These are phyloP conservation scores for Chrysaora quinquecirrha DNA, from an alignment of 30 jellyfish, hydroid and myxozoan genomes.

Conservation along the genomic window DNA sequence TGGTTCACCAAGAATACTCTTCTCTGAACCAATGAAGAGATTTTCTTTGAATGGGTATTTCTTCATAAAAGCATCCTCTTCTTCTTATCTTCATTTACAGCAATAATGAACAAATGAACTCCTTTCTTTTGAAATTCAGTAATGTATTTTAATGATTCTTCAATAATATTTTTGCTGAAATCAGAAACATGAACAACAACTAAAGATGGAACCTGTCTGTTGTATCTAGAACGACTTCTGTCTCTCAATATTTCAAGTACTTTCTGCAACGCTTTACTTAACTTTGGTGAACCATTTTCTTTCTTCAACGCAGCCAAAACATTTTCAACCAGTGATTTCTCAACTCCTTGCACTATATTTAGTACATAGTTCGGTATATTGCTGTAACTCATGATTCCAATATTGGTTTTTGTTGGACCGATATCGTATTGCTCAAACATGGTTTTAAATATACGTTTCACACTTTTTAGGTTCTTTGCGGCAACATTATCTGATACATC, in stretches of 20 bases:
- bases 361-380: slow-evolving; percentile 53
- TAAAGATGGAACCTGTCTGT: slow-evolving; percentile 37
- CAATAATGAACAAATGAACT: slow-evolving; percentile 15
- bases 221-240: slow-evolving; percentile 9
- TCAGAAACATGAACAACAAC: slow-evolving; percentile 48
- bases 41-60: slow-evolving; percentile 29
- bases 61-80: slow-evolving; percentile 5
- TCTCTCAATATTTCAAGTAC: slow-evolving; percentile 35
- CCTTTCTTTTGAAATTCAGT: slow-evolving; percentile 15
- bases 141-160: slow-evolving; percentile 21
- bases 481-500: slow-evolving; percentile 39
- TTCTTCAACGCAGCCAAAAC: slow-evolving; percentile 15
- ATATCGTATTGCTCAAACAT: slow-evolving; percentile 33
- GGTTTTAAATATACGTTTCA: slow-evolving; percentile 9
- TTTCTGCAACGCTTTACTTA: slow-evolving; percentile 36
- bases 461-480: neutral
- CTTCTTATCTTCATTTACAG: slow-evolving; percentile 14
- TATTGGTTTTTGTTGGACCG: slow-evolving; percentile 34
- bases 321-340: slow-evolving; percentile 12
- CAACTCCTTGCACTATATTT: slow-evolving; percentile 35
- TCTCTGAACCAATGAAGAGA: slow-evolving; percentile 25
- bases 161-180: slow-evolving; percentile 20
- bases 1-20: slow-evolving; percentile 44
- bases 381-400: slow-evolving; percentile 32
- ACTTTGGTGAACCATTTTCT: slow-evolving; percentile 23